Base-by-base conservation (phyloP, 2,797 vertebrate genomes). In the Spinus pinus region DNA sequence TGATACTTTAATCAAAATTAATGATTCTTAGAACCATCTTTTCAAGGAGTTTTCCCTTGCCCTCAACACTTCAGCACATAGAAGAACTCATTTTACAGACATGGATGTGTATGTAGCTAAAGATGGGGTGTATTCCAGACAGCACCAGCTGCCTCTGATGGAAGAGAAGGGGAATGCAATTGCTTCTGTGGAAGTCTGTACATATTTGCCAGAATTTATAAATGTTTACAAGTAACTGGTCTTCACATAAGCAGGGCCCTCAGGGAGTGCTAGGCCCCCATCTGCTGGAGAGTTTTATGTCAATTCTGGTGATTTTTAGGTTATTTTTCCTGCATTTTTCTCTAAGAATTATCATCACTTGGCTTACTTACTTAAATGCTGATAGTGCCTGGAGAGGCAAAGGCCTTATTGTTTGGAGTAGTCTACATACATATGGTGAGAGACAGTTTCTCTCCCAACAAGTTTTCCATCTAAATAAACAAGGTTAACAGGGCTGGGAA, bases 201-300 rank as follows among this genome's bases (percentile, higher is more conserved):
- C 91, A 62, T 94, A 97, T 96, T 96, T 97, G 93, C 93, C 93
- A 95, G 82, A 90, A 90, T 97, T 96, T 97, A 88, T 95, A 95
- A 96, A 94, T 96, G 96, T 97, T 97, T 97, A 97, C 95, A 96
- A 95, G 94, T 94, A 86, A 95, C 95, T 90, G 93, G 95, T 96
- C 95, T 94, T 96, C 90, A 21, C 94, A 96, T 94, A 95, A 96
- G 91, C 80, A 94, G 64, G 95, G 95, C 94, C 95, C 95, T 96
- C 87, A 96, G 95, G 95, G 95, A 95, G 94, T 97, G 94, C 95
- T 96, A 97, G 95, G 95, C 95, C 94, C 95, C 95, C 96, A 97
- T 97, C 96, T 97, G 96, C 95, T 97, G 96, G 95, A 96, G 95
- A 96, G 83, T 96, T 96, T 95, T 96, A 96, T 96, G 95, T 97